These are phyloP conservation scores for Aromia moschata DNA, from an alignment of 2,888 invertebrate genomes.

Conservation along the genomic window DNA sequence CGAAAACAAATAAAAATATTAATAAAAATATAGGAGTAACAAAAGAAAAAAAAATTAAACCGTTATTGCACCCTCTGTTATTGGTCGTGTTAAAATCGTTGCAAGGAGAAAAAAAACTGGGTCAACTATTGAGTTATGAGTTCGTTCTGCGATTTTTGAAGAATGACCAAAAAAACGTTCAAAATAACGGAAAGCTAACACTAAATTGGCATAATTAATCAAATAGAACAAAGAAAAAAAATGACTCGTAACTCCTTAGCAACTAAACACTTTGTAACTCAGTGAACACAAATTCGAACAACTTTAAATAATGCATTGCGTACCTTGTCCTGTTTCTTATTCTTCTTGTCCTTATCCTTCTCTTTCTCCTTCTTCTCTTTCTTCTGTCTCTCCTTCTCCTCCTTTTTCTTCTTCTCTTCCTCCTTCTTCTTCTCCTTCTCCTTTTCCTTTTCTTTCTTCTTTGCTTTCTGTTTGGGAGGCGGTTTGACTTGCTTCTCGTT, in stretches of 20 bases:
- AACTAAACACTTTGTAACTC: not conserved
- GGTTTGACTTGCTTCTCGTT: constrained; percentile 65
- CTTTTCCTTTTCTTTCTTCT: constrained; percentile 67
- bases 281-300: constrained; percentile 14
- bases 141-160: too few relatives aligned
- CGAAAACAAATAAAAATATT: constrained; percentile 38
- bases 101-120: not conserved
- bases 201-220: not conserved
- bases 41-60: constrained; percentile 68
- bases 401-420: constrained; percentile 68
- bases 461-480: constrained; percentile 63
- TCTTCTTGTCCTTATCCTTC: constrained; percentile 50
- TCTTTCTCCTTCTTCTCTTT: constrained; percentile 67
- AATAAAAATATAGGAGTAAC: constrained; percentile 61
- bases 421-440: constrained; percentile 65
- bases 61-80: constrained; percentile 46
- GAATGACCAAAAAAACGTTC: too few relatives aligned
- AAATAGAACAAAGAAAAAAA: not conserved
- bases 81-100: constrained; percentile 5
- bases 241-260: constrained; percentile 1
- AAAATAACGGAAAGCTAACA: too few relatives aligned
- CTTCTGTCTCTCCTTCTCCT: constrained; percentile 68
- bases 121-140: not conserved
- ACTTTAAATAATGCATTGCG: constrained; percentile 21
- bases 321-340: constrained; percentile 66